These are phyloP conservation scores for Zaprionus lachaisei DNA, from an alignment of 1,140 invertebrate genomes.

Conservation along the genomic window DNA sequence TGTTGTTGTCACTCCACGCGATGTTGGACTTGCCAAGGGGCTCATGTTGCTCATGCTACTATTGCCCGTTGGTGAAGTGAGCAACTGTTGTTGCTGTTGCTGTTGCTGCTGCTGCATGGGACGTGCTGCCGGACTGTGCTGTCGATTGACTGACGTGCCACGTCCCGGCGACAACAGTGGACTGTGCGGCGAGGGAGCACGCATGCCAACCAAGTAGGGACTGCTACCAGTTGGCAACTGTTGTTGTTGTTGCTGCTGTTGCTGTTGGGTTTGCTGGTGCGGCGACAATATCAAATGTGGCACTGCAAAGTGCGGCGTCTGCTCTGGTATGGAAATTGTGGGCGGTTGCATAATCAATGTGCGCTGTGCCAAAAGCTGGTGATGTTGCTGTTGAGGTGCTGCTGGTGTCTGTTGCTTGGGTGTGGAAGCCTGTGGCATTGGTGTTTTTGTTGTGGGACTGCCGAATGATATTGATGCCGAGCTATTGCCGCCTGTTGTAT, in stretches of 20 bases:
- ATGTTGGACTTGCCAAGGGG: constrained; percentile 68
- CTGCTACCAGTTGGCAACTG: constrained; percentile 24
- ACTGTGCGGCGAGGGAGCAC: constrained; percentile 73
- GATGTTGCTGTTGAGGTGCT: constrained; percentile 13
- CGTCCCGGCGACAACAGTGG: constrained; percentile 68
- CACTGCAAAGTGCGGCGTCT: constrained; percentile 85
- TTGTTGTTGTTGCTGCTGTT: constrained; percentile 45
- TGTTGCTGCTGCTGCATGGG: constrained; percentile 20
- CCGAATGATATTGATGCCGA: constrained; percentile 60
- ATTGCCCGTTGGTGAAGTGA: constrained; percentile 49
- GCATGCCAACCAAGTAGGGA: constrained; percentile 61
- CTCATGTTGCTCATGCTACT: constrained; percentile 53
- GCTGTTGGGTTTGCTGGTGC: constrained; percentile 51
- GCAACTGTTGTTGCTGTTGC: constrained; percentile 46
- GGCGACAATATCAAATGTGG: constrained; percentile 85
- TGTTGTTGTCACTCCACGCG: constrained; percentile 29
- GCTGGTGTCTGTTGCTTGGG: constrained; percentile 59
- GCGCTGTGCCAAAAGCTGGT: constrained; percentile 37
- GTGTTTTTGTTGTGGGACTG: constrained; percentile 52
- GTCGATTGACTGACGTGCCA: constrained; percentile 57
- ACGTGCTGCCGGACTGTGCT: constrained; percentile 58
- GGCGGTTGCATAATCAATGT: constrained; percentile 85
- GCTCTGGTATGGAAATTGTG: constrained; percentile 87
- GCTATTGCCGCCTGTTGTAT: constrained; percentile 36
- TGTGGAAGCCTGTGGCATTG: constrained; percentile 64